phyloP scores from a whole-genome alignment of 2,797 vertebrate genomes.

The Threskiornis aethiopicus region DNA sequence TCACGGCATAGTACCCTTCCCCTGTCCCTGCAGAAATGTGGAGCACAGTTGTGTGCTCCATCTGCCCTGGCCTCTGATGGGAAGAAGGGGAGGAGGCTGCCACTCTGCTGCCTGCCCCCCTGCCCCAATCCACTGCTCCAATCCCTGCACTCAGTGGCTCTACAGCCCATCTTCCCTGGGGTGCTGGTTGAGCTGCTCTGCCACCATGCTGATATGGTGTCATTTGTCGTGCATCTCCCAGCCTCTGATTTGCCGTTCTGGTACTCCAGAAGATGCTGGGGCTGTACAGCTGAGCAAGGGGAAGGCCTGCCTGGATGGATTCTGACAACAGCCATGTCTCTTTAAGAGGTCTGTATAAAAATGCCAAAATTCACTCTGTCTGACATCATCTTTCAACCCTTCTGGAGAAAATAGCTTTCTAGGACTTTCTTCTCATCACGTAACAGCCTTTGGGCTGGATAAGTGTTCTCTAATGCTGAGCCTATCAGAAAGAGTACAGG shows the following conservation, averaged over 20 bases:
- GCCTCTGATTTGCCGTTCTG: background rate
- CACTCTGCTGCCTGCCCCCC: background rate
- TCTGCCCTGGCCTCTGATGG: background rate
- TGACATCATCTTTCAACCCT: background rate
- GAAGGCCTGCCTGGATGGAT: background rate
- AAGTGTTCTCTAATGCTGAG: background rate
- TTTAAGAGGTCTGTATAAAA: background rate
- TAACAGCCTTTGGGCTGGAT: background rate
- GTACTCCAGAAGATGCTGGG: background rate
- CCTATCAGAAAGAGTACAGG: background rate
- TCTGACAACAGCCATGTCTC: background rate
- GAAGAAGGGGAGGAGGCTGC: background rate
- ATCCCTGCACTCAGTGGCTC: accelerated
- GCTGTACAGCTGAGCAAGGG: background rate
- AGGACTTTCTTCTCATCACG: background rate
- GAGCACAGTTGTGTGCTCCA: background rate
- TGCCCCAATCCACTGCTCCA: background rate
- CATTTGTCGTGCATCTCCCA: background rate
- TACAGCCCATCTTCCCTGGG: background rate
- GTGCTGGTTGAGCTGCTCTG: background rate
- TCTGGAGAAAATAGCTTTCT: background rate
- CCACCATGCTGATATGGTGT: background rate
- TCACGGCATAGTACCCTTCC: background rate
- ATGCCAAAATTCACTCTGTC: background rate
- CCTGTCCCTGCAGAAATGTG: background rate